Evolutionary conservation across 2,888 invertebrate species (phyloP).

Genomic region (Parnassius smintheus): DNA sequence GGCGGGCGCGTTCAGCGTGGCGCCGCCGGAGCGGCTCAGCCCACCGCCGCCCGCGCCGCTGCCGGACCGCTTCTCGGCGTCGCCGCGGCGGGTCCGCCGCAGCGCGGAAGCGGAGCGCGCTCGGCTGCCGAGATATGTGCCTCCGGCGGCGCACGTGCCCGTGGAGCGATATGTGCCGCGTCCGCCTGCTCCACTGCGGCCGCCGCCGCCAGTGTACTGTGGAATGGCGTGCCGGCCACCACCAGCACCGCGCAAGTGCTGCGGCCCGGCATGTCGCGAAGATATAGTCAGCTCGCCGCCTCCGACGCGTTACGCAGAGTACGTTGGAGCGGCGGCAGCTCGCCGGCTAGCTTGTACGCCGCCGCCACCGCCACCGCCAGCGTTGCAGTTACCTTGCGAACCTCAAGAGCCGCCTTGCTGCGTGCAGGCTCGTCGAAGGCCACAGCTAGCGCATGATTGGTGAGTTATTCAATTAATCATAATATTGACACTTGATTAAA

Average conservation of each 20-base stretch:
- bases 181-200: conserved; percentile 73
- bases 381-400: conserved; percentile 72
- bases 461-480: conserved; percentile 56
- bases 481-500: background rate
- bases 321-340: conserved; percentile 83
- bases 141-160: conserved; percentile 86
- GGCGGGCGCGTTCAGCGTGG: conserved; percentile 81
- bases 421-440: conserved; percentile 78
- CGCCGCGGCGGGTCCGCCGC: conserved; percentile 82
- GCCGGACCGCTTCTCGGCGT: conserved; percentile 80
- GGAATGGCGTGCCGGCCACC: conserved; percentile 74
- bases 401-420: conserved; percentile 80
- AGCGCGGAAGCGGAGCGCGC: conserved; percentile 85
- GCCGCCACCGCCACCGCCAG: conserved; percentile 74
- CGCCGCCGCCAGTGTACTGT: conserved; percentile 79
- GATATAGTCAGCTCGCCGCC: conserved; percentile 70
- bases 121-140: conserved; percentile 82
- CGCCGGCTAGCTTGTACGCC: conserved; percentile 79
- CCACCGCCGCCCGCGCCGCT: conserved; percentile 84
- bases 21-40: conserved; percentile 84
- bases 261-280: conserved; percentile 72
- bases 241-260: conserved; percentile 67
- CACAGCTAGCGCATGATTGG: conserved; percentile 81
- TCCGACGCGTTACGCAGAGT: conserved; percentile 81
- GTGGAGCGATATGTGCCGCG: conserved; percentile 87